Base-by-base conservation (phyloP, 2,113 vertebrate genomes). In the Tiliqua scincoides region DNA sequence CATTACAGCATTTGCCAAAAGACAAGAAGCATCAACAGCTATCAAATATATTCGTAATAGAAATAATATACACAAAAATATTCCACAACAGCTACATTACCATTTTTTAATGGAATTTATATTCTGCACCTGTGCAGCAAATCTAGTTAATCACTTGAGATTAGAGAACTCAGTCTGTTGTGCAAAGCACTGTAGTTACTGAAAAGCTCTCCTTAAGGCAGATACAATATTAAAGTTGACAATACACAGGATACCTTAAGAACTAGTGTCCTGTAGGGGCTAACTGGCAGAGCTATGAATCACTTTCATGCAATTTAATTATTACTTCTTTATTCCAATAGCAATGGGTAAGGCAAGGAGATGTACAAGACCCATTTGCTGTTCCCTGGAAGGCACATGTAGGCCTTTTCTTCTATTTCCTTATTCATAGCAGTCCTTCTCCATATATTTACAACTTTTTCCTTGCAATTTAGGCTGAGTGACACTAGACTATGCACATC, bases 221-320 rank as follows among this genome's bases (percentile, higher is more conserved):
- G 91, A 67, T 83, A 91, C 92, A 93, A 15, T 43, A 59, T 54
- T 89, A 77, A 67, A 78, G 88, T 86, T 0, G 30, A 75, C 73
- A 40, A 75, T 8, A 54, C 40, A 57, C 54, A 57, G 54, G 54
- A 57, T 57, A 57, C 54, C 54, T 11, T 5, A 57, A 57, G 54
- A 57, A 57, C 54, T 15, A 57, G 5, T 57, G 43, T 48, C 4
- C 4, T 48, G 43, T 48, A 48, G 43, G 43, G 12, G 27, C 27
- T 67, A 67, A 27, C n/a, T 32, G 43, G 43, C 4, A 8, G 43
- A 48, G 10, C 54, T 57, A 12, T 57, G 54, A 57, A 17, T 12
- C 54, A 2, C 18, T 67, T 81, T 37, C 57, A 79, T 73, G 9
- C n/a, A 65, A 25, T 27, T 52, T 90, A 91, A 93, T 94, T 52